Evolutionary conservation across 2,113 vertebrate genomes (phyloP), one percentile per base, ranked within the genome.

Genomic region (Hippoglossus stenolepis): DNA sequence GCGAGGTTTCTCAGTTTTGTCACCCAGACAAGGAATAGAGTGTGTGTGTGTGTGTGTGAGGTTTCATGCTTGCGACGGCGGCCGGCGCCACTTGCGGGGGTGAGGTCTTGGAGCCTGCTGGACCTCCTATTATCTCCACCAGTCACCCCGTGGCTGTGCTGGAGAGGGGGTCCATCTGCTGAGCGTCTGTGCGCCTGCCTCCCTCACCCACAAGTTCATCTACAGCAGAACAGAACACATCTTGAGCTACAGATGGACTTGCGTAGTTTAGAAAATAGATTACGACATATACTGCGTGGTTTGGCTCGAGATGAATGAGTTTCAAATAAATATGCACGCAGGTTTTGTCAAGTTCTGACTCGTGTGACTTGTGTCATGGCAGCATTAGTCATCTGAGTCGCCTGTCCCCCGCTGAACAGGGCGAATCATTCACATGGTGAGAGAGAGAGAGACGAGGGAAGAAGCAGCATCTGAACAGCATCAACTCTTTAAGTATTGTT

Each of bases 151-250:
- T 77, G 69, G 58, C 67, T 45, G 23, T n/a, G 1, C 80, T 77
- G 71, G 85, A 87, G 83, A 70, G 82, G 14, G 58, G 62, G 77
- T 85, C 92, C 92, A 91, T 92, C 91, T 93, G 92, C 77, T 90
- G 73, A 61, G 86, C 85, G 90, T 84, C 87, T 85, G 82, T 71
- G 74, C 31, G 45, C 70, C 90, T 83, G 85, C 75, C 79, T 85
- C 68, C 61, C 56, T 82, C 84, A 75, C 82, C 73, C 87, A 89
- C 79, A 73, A 90, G 90, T 90, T 88, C 68, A 89, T 56, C 67
- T n/a, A 51, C 65, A 89, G 80, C 70, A 51, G 38, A 90, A 84
- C 70, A 70, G 31, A 86, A 31, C 70, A 65, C 76, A 74, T 87
- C 69, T 79, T 74, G 80, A 57, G 35, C 80, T n/a, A 87, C 89